phyloP scores from a whole-genome alignment of 2,113 vertebrate genomes.

The Pachycephala philippinensis region DNA sequence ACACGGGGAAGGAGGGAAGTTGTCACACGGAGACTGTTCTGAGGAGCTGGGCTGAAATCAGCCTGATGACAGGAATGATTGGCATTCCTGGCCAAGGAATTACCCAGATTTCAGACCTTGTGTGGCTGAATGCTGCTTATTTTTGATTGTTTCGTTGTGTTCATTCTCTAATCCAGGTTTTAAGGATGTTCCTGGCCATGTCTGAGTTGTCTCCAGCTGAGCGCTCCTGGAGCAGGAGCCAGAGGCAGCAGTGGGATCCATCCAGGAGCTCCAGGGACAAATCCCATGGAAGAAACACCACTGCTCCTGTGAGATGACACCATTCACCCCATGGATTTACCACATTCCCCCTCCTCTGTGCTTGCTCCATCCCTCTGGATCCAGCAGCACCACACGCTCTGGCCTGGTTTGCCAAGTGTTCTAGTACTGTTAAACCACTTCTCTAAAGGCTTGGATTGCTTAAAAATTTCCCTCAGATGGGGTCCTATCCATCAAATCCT shows the following conservation, averaged over 20 bases:
- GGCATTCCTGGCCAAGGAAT: background rate
- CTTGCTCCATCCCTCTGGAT: background rate
- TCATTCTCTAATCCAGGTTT: background rate
- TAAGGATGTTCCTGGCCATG: background rate
- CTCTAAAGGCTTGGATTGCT: background rate
- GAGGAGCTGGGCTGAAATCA: background rate
- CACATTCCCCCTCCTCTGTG: background rate
- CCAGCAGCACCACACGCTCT: rapidly evolving
- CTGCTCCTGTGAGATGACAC: background rate
- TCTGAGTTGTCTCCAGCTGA: rapidly evolving
- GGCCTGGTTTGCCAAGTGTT: background rate
- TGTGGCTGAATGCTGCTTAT: background rate
- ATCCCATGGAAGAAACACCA: background rate
- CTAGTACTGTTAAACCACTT: background rate
- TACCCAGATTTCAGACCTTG: background rate
- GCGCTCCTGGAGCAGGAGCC: rapidly evolving
- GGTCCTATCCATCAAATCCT: background rate
- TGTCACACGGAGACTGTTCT: rapidly evolving
- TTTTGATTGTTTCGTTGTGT: background rate
- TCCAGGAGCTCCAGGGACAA: background rate
- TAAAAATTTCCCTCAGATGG: background rate
- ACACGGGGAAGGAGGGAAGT: background rate
- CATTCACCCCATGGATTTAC: rapidly evolving
- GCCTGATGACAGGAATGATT: rapidly evolving
- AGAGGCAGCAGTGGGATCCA: rapidly evolving